These are phyloP conservation scores for Columba janthina DNA, from an alignment of 2,113 vertebrate genomes.

Conservation along the genomic window DNA sequence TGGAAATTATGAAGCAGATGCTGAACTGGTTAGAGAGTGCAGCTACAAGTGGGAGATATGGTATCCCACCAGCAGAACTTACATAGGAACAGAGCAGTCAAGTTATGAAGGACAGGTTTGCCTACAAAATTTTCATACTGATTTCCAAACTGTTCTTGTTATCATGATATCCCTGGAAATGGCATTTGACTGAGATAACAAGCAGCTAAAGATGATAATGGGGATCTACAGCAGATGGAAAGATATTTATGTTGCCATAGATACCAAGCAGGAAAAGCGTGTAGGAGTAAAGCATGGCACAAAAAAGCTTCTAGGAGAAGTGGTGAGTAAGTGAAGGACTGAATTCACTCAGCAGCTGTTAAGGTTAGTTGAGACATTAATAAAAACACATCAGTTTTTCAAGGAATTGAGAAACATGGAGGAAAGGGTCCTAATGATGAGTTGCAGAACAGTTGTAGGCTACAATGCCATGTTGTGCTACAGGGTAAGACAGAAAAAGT, in stretches of 20 bases:
- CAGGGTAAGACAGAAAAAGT: neutral
- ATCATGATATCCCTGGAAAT: neutral
- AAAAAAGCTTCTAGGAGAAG: neutral
- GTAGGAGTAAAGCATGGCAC: constrained; percentile 32
- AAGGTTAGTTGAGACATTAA: neutral
- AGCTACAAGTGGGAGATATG: neutral
- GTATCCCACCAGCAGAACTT: neutral
- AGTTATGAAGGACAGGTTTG: neutral
- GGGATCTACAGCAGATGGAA: constrained; percentile 35
- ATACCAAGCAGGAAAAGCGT: constrained; percentile 26
- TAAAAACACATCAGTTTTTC: neutral
- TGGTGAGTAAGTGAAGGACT: neutral
- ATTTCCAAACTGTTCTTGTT: constrained; percentile 5
- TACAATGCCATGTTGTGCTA: neutral
- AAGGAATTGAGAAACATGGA: neutral
- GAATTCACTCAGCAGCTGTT: neutral
- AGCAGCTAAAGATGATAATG: constrained; percentile 3
- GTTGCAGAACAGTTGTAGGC: neutral
- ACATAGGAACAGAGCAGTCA: neutral
- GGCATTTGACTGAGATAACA: neutral
- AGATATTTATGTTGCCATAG: constrained; percentile 52
- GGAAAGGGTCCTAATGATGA: neutral
- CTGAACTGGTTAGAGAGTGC: neutral
- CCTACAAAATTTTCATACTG: neutral
- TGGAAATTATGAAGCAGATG: neutral